Conservation (phyloP, 2,888 invertebrate genomes). For the Blera fallax region DNA sequence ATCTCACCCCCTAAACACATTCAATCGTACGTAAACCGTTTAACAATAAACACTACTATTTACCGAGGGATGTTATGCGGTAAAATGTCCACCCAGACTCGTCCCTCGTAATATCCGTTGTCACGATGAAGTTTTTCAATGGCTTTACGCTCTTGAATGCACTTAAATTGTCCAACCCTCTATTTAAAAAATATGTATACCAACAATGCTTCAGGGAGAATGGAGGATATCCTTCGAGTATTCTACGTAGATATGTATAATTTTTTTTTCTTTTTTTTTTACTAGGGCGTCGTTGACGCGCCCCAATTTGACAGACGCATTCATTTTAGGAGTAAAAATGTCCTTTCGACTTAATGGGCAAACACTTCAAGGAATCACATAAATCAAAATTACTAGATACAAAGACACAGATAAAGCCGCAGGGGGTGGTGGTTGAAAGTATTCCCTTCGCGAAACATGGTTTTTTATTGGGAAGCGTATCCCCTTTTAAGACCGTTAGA, state of each 20-base stretch:
- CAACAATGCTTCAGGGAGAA: constrained; percentile 2
- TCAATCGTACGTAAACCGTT: constrained; percentile 68
- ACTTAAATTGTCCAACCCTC: constrained; percentile 43
- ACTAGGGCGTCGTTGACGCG: constrained; percentile 21
- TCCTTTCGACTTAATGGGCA: constrained; percentile 62
- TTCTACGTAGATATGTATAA: too few species aligned
- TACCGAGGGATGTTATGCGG: constrained; percentile 43
- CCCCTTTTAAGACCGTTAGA: too few species aligned
- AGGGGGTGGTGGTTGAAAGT: background rate
- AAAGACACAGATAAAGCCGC: constrained; percentile 28
- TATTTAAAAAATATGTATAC: constrained; percentile 20
- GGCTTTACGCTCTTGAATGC: constrained; percentile 50
- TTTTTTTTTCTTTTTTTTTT: too few species aligned
- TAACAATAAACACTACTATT: constrained; percentile 68
- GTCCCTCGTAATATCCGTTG: constrained; percentile 49
- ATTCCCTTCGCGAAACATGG: background rate
- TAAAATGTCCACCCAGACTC: constrained; percentile 52
- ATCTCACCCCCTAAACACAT: constrained; percentile 33
- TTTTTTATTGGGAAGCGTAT: background rate
- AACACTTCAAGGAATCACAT: constrained; percentile 63
- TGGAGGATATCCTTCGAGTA: constrained; percentile 19
- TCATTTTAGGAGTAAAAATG: constrained; percentile 40
- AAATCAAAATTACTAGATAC: constrained; percentile 68
- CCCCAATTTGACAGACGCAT: constrained; percentile 43
- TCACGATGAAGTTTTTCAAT: constrained; percentile 52